Evolutionary conservation across 2,888 invertebrate species (phyloP), one percentile per base, ranked within the genome.

Genomic region (Malthinus flaveolus): DNA sequence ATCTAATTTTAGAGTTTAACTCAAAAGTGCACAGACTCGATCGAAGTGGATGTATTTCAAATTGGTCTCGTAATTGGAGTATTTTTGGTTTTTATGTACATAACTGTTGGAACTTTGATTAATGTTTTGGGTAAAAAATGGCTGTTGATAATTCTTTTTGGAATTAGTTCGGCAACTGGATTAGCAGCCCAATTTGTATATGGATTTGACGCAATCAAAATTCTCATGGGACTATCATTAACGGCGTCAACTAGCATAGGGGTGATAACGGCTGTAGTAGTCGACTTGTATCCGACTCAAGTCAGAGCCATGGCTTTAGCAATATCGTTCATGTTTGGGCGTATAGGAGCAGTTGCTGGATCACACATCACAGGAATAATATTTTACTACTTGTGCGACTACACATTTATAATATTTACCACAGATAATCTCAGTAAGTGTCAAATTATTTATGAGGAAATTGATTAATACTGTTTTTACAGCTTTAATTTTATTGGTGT

Each of bases 121-220:
- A 81, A 83, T 61, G 61, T 73, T 1, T 66, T 80, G 0, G 87
- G 87, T 15, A 87, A 87, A 72, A 85, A 84, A 71, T 74, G 68
- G 13, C 56, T 78, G 1, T 59, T 78, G 10, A 56, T 74, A 32
- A 63, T 63, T 23, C 68, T 75, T 23, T 59, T 76, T 9, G 45
- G 63, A 0, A 13, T 73, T 3, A 73, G 74, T 9, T 71, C 74
- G 3, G 55, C 66, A n/a, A 66, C 72, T 44, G 78, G 77, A n/a
- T 56, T 79, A 32, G 55, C 67, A 35, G 72, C 77, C 1, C 77
- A 78, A 64, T 67, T 71, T 52, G 62, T 73, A 10, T 55, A 63
- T 8, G 66, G 65, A 8, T 69, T 68, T 31, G 57, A 58, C 31
- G 15, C 67, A 1, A 68, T 74, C 8, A 69, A 75, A 59, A 59